Conservation (phyloP, 2,888 invertebrate species). For the Megaustenia siamemsis region DNA sequence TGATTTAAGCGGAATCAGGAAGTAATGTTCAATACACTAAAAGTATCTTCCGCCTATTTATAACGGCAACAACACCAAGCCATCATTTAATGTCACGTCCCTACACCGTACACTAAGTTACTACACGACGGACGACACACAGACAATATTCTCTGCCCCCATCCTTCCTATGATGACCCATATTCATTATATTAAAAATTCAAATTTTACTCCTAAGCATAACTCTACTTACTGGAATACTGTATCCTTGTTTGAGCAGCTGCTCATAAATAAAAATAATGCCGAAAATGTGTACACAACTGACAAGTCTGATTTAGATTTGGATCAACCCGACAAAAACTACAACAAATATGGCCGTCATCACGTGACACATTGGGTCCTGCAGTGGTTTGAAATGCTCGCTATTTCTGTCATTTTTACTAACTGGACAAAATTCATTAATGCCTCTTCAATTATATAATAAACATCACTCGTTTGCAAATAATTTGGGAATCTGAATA, state of each 20-base stretch:
- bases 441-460: neutral
- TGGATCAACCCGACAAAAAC: constrained; percentile 1
- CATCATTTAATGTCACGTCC: neutral
- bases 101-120: neutral
- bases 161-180: neutral
- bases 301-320: neutral
- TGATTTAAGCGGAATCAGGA: neutral
- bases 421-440: neutral
- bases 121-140: neutral
- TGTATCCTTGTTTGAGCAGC: neutral
- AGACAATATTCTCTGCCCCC: neutral
- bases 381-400: neutral
- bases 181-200: neutral
- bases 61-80: neutral
- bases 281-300: constrained; percentile 12
- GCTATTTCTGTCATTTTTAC: neutral
- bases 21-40: neutral
- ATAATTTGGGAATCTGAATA: neutral
- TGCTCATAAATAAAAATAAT: neutral
- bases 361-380: constrained; percentile 41
- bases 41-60: neutral
- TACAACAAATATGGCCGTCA: constrained; percentile 45
- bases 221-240: constrained; percentile 4
- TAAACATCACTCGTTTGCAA: neutral
- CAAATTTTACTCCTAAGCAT: neutral